Evolutionary conservation across 2,113 vertebrate genomes (phyloP), one percentile per base, ranked within the genome.

Genomic region (Lagopus muta): DNA sequence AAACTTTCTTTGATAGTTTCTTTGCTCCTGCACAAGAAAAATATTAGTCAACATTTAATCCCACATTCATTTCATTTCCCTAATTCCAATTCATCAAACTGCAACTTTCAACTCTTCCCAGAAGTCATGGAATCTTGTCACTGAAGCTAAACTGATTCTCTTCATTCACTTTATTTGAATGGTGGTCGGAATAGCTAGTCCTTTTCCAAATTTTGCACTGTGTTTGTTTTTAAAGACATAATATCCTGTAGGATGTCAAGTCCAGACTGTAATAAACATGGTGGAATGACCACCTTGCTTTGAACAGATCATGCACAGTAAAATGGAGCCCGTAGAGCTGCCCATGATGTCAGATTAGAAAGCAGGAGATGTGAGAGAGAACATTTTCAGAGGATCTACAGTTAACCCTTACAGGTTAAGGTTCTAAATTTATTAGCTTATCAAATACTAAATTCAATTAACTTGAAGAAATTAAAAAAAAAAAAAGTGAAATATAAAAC

Each of bases 401-500:
- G 88, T 96, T 92, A 93, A 86, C 45, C 36, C 47, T 85, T 95
- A 55, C 32, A 92, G 11, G 42, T 62, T 65, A 82, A 25, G 6
- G 50, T 67, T 93, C 42, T 91, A 79, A 94, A 94, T 89, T 91
- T 76, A 45, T 64, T 67, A 47, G 34, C 7, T 81, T 69, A 73
- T 79, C 36, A 89, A 90, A 60, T 28, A 20, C 34, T 45, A 64
- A 85, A 87, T 79, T 66, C 70, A 90, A 94, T 94, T 96, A 93
- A 92, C 80, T 58, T 40, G 30, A 65, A 48, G 40, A 81, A 92
- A 79, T 92, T 92, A 48, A 48, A 24, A 11, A 22, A 88, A 94
- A 88, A 79, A 88, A 86, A 36, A 9, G 22, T 65, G 40, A 88
- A 13, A 50, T 76, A 45, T 86, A 74, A 86, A 92, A 87, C 27